A percentile compares a stretch with the other conserved stretches of the same genome.
Conservation (phyloP, 1,140 invertebrate genomes). For the Lordiphosa mommai region DNA sequence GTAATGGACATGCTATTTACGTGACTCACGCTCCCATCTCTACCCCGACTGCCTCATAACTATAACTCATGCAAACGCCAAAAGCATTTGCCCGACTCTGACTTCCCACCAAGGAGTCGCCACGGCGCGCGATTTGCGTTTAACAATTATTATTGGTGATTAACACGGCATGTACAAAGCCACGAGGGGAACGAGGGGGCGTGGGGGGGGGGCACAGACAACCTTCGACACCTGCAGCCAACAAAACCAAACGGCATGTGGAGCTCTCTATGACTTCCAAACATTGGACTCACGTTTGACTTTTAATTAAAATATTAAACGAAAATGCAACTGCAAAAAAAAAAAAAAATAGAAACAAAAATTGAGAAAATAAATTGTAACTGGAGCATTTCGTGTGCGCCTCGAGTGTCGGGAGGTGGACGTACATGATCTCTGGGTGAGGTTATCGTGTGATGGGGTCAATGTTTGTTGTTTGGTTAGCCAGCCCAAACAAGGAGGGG, state of each 20-base stretch:
- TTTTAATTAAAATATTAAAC: constrained; percentile 78
- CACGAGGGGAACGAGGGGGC: neutral
- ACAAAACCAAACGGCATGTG: constrained; percentile 44
- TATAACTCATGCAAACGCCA: constrained; percentile 69
- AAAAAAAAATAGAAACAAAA: constrained; percentile 3
- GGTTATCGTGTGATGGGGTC: neutral
- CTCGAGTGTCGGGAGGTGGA: neutral
- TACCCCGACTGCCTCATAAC: constrained; percentile 33
- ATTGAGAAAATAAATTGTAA: constrained; percentile 19
- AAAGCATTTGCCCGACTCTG: constrained; percentile 32
- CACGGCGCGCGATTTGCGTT: constrained; percentile 61
- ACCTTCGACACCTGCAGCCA: constrained; percentile 72
- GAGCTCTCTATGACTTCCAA: constrained; percentile 41
- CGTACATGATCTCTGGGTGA: neutral
- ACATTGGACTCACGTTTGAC: constrained; percentile 56
- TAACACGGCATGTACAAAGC: constrained; percentile 72
- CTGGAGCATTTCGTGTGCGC: constrained; percentile 1
- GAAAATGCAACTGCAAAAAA: constrained; percentile 62
- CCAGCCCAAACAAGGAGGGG: too few species aligned
- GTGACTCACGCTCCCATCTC: neutral
- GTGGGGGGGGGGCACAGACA: constrained; percentile 26
- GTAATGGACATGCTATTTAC: too few species aligned
- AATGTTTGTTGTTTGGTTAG: neutral
- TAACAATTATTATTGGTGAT: constrained; percentile 78
- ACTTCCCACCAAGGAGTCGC: constrained; percentile 12